phyloP scores from a whole-genome alignment of 1,140 invertebrate species.

The Lithobius niger region DNA sequence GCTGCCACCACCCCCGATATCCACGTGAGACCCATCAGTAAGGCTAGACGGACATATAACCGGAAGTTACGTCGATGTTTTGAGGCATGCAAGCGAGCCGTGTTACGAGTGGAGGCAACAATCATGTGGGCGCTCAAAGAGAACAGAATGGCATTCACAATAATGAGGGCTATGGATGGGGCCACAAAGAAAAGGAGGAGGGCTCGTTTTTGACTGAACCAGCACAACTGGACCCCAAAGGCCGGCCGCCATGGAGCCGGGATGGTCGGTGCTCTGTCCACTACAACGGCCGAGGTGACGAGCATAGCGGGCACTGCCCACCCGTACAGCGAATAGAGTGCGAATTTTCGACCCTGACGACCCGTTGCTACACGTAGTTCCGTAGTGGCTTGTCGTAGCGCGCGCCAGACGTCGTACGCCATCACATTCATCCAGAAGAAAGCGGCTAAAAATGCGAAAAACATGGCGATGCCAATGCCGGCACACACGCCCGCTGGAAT shows the following conservation, averaged over 20 bases:
- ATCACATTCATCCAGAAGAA: conserved; percentile 48
- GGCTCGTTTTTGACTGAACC: conserved; percentile 39
- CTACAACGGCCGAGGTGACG: conserved; percentile 32
- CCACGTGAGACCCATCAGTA: conserved; percentile 43
- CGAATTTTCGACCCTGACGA: conserved; percentile 28
- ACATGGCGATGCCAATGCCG: conserved; percentile 34
- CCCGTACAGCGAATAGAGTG: conserved; percentile 39
- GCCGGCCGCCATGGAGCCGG: conserved; percentile 4
- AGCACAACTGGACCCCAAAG: conserved; percentile 30
- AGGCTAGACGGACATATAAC: conserved; percentile 41
- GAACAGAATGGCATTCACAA: conserved; percentile 39
- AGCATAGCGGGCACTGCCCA: conserved; percentile 40
- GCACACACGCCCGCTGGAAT: conserved; percentile 23
- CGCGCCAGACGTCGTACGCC: conserved; percentile 43
- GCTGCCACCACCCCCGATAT: conserved; percentile 37
- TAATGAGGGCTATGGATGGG: conserved; percentile 36
- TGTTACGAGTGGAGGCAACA: conserved; percentile 31
- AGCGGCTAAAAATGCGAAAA: conserved; percentile 35
- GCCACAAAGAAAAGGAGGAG: conserved; percentile 40
- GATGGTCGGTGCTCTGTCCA: conserved; percentile 27
- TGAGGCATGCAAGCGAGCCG: conserved; percentile 25
- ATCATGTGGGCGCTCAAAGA: conserved; percentile 38
- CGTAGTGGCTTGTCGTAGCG: conserved; percentile 36
- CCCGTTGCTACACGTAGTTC: conserved; percentile 31
- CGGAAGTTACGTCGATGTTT: conserved; percentile 28